Evolutionary conservation across 2,888 invertebrate genomes (phyloP).

Genomic region (Ormyrus rosae): DNA sequence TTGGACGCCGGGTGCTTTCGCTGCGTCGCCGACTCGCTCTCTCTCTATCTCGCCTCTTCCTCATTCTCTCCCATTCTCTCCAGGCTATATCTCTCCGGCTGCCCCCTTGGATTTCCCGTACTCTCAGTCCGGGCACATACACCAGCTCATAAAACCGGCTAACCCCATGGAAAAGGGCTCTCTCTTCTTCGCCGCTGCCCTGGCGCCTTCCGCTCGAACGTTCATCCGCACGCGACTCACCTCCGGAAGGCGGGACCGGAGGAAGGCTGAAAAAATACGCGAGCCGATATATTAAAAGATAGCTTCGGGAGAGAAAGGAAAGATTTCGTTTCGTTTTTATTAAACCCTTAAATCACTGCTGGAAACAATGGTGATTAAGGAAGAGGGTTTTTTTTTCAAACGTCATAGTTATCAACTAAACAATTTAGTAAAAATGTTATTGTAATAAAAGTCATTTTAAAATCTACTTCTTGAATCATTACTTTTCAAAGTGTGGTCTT

Average conservation of each 20-base stretch:
- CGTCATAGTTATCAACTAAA: too few relatives aligned
- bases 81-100: neutral
- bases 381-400: too few relatives aligned
- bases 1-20: conserved; percentile 61
- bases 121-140: neutral
- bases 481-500: too few relatives aligned
- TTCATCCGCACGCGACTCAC: neutral
- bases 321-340: too few relatives aligned
- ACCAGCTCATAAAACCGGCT: too few relatives aligned
- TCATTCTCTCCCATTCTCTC: neutral
- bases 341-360: too few relatives aligned
- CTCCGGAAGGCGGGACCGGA: neutral
- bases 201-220: neutral
- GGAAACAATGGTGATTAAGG: too few relatives aligned
- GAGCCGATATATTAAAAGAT: conserved; percentile 10
- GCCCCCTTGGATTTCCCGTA: conserved; percentile 19
- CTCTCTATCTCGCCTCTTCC: neutral
- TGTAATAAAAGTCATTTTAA: too few relatives aligned
- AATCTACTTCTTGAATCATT: too few relatives aligned
- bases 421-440: too few relatives aligned
- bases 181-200: neutral
- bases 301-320: too few relatives aligned
- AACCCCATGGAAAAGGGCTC: too few relatives aligned
- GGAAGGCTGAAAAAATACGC: conserved; percentile 20
- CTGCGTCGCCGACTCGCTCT: conserved; percentile 1